Conservation (phyloP, 1,140 invertebrate species). For the Proctacanthus coquilletti region DNA sequence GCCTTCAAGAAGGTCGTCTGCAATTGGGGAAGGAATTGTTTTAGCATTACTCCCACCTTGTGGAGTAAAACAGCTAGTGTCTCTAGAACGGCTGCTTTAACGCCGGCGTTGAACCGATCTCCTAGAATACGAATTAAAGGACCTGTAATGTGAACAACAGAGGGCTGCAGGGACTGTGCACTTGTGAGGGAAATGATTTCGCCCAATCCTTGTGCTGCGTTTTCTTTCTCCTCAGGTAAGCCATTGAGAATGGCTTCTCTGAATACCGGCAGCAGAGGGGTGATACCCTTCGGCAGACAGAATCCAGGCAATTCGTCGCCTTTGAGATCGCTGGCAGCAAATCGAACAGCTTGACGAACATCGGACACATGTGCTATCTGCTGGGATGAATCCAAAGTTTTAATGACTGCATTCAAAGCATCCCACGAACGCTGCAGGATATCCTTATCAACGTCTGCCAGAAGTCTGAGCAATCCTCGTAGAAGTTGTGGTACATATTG, state of each 20-base stretch:
- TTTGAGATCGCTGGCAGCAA: slow-evolving; percentile 75
- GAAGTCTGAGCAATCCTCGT: slow-evolving; percentile 70
- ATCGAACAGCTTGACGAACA: slow-evolving; percentile 79
- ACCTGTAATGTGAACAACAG: slow-evolving; percentile 92
- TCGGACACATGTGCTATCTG: slow-evolving; percentile 74
- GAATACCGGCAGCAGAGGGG: slow-evolving; percentile 86
- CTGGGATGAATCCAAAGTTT: slow-evolving; percentile 66
- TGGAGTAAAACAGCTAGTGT: slow-evolving; percentile 81
- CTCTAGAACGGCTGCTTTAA: slow-evolving; percentile 92
- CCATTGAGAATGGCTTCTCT: slow-evolving; percentile 92
- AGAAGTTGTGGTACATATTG: slow-evolving; percentile 78
- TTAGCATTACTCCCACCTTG: slow-evolving; percentile 83
- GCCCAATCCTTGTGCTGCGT: slow-evolving; percentile 82
- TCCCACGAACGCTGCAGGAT: slow-evolving; percentile 79
- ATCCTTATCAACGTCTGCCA: slow-evolving; percentile 64
- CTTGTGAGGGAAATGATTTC: slow-evolving; percentile 83
- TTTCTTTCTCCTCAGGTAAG: slow-evolving; percentile 85
- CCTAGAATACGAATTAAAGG: slow-evolving; percentile 94
- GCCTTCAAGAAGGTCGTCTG: slow-evolving; percentile 96
- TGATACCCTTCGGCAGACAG: slow-evolving; percentile 87
- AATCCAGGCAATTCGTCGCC: slow-evolving; percentile 80
- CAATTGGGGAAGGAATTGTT: slow-evolving; percentile 94
- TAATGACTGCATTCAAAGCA: slow-evolving; percentile 77
- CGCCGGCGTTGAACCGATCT: slow-evolving; percentile 81
- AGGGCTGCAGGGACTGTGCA: slow-evolving; percentile 74